Evolutionary conservation across 2,888 invertebrate genomes (phyloP), one percentile per base, ranked within the genome.

Genomic region (Malthinus flaveolus): DNA sequence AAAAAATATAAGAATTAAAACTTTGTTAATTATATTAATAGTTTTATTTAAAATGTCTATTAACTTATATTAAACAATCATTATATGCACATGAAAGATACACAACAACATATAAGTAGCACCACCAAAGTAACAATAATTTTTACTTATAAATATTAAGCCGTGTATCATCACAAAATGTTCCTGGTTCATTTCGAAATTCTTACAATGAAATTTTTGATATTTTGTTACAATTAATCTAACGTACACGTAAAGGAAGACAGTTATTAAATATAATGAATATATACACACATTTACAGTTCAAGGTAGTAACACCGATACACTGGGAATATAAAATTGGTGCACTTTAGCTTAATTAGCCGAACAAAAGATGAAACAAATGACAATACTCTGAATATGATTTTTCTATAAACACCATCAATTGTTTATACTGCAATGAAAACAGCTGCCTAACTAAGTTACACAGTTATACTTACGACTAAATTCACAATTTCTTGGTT

Each of bases 41-140:
- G 12, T 42, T 42, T 23, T 23, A 23, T 23, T 23, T 15, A 42
- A 42, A 37, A 42, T 42, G 10, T 36, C 10, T 11, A 36, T 11
- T 39, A 50, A 50, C 36, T 52, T 42, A 52, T 46, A 46, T 52
- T 52, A 52, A 52, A 52, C 46, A 46, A 52, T 46, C 45, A 52
- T 37, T 45, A 46, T 32, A 46, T 32, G 46, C 39, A 42, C 39
- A 42, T 23, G 23, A 23, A 15, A 39, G 39, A 42, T 23, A 42
- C 39, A 12, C 23, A 42, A 42, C 39, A 42, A 15, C 13, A 42
- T 12, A 42, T 23, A 42, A 42, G 23, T 42, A 42, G 39, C 39
- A 42, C 39, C 39, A 42, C 39, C 39, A 42, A 23, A 42, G 12
- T 42, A 42, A 42, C 13, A 42, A 15, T 23, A 23, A 23, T 42